Evolutionary conservation across 2,888 invertebrate species (phyloP).

Genomic region (Drosophila diplacantha): DNA sequence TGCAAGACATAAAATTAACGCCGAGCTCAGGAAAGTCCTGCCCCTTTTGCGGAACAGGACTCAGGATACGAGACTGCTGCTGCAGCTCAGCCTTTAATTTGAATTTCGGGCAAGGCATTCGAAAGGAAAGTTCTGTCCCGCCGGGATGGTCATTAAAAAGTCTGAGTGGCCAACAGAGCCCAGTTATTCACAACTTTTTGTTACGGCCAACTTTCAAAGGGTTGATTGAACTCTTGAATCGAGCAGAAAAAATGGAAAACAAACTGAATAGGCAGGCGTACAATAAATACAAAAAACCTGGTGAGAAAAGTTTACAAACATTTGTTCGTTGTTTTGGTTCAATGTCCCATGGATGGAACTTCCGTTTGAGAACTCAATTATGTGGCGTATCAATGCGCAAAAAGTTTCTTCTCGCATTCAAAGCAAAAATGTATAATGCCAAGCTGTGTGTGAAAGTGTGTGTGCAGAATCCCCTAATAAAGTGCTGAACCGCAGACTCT

Average conservation of each 20-base stretch:
- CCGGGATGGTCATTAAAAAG: slow-evolving; percentile 33
- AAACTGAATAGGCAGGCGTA: slow-evolving; percentile 1
- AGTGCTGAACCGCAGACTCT: slow-evolving; percentile 12
- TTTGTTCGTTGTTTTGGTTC: slow-evolving; percentile 32
- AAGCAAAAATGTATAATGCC: neutral
- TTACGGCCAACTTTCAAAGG: slow-evolving; percentile 38
- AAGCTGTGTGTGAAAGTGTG: neutral
- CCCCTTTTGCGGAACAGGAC: neutral
- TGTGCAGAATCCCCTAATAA: slow-evolving; percentile 4
- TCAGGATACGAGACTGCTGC: slow-evolving; percentile 1
- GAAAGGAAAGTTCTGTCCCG: slow-evolving; percentile 17
- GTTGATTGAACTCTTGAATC: slow-evolving; percentile 31
- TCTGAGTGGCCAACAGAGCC: slow-evolving; percentile 36
- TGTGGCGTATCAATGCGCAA: slow-evolving; percentile 22
- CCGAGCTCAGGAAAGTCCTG: slow-evolving; percentile 34
- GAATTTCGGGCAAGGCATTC: slow-evolving; percentile 13
- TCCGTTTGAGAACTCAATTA: slow-evolving; percentile 24
- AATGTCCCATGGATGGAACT: slow-evolving; percentile 28
- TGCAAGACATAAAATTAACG: slow-evolving; percentile 62
- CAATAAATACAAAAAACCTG: slow-evolving; percentile 26
- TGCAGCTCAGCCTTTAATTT: slow-evolving; percentile 9
- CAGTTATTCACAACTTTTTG: slow-evolving; percentile 40
- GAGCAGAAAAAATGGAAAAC: slow-evolving; percentile 11
- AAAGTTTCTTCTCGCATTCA: slow-evolving; percentile 8
- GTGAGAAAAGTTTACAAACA: slow-evolving; percentile 40